Evolutionary conservation across 2,888 invertebrate species (phyloP), one percentile per base, ranked within the genome.

Genomic region (Cylloceria caligata): DNA sequence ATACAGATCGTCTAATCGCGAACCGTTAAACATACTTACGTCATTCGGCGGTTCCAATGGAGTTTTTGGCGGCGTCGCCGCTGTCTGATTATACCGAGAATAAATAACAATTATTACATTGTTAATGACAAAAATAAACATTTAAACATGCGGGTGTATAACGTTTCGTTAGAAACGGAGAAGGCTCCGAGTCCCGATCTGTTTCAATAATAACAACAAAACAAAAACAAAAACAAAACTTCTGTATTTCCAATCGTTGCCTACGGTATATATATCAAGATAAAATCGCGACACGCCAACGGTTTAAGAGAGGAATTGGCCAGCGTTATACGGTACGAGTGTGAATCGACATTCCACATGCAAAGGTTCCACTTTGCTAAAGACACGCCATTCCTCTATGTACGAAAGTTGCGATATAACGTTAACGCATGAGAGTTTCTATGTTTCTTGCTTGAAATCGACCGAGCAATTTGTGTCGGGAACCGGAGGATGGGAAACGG

Each of bases 21-120:
- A 36, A 45, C n/a, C 57, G 45, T 62, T 52, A 62, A n/a, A 60
- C 42, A 64, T 92, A 93, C 93, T 93, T 89, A 93, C 93, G 87
- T 90, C 88, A 80, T 88, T 86, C 60, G 84, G 85, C 69, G 87
- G 82, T 60, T 91, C 91, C 90, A 89, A 89, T 62, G 91, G 91
- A 82, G 90, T 90, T 88, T 91, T 91, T 83, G 91, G 89, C 36
- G 90, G 88, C 82, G 90, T 89, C 74, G 89, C 87, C 83, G 89
- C 87, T 83, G 91, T 90, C 92, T 92, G 90, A 79, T 45, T 68
- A 79, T 60, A 82, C 75, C 82, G 75, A 82, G 79, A 83, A 83
- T 86, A 89, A 90, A 91, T 87, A 88, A 91, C 87, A 90, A 90
- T 76, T 68, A 80, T 86, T 87, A 86, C 80, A 87, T 89, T 90